Evolutionary conservation across 2,888 invertebrate species (phyloP).

Genomic region (Tenodera sinensis): DNA sequence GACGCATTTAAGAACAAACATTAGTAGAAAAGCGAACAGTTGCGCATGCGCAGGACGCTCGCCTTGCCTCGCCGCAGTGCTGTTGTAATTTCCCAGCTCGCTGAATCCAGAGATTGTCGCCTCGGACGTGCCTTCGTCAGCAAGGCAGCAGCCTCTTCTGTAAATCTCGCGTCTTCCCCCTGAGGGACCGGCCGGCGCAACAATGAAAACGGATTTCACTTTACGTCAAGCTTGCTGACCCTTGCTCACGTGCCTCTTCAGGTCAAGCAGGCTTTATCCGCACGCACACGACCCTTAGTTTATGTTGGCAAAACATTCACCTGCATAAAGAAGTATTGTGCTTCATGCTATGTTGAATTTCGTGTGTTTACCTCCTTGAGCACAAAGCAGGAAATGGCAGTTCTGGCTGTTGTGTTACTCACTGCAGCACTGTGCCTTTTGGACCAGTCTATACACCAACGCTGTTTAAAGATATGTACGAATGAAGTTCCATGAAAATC

Average conservation of each 20-base stretch:
- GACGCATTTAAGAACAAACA: too few relatives aligned
- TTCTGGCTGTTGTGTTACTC: too few relatives aligned
- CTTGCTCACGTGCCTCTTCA: neutral
- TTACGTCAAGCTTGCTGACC: neutral
- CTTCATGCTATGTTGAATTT: too few relatives aligned
- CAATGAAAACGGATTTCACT: neutral
- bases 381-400: too few relatives aligned
- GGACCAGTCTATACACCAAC: too few relatives aligned
- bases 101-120: constrained; percentile 28
- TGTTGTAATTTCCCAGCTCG: constrained; percentile 28
- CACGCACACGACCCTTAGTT: neutral
- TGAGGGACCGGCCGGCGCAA: neutral
- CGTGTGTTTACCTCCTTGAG: too few relatives aligned
- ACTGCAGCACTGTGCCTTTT: too few relatives aligned
- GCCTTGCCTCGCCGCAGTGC: neutral
- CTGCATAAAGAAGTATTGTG: too few relatives aligned
- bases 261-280: neutral
- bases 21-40: neutral
- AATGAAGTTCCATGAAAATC: too few relatives aligned
- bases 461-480: too few relatives aligned
- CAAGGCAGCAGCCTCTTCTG: neutral
- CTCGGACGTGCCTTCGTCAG: neutral
- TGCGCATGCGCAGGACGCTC: neutral
- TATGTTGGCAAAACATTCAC: too few relatives aligned
- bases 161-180: neutral